phyloP scores from a whole-genome alignment of 2,113 vertebrate species.

The Oreochromis spilurus region DNA sequence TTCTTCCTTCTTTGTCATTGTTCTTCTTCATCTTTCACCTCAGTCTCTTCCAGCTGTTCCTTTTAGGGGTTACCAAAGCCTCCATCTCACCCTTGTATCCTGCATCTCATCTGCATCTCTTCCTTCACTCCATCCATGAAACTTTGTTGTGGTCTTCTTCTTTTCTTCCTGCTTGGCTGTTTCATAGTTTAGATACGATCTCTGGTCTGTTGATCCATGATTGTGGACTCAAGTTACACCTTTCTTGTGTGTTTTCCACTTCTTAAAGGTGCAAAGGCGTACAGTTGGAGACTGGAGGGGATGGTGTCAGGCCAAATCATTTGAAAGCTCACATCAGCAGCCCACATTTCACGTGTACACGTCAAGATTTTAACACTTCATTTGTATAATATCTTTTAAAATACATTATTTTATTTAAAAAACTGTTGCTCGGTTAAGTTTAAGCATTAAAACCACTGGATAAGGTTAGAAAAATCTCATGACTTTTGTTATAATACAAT shows the following conservation, averaged over 20 bases:
- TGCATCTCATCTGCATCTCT: neutral
- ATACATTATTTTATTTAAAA: neutral
- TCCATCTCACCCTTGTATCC: neutral
- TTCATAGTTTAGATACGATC: neutral
- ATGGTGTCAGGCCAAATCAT: neutral
- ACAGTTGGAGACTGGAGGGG: neutral
- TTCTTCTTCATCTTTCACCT: neutral
- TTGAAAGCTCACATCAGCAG: neutral
- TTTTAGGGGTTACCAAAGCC: neutral
- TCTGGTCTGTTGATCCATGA: neutral
- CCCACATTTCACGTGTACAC: neutral
- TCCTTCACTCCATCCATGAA: neutral
- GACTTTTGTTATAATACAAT: neutral
- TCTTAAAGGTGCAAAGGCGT: neutral
- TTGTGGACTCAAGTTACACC: neutral
- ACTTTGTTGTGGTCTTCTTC: neutral
- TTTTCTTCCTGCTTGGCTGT: neutral
- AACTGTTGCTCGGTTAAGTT: accelerated
- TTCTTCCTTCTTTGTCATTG: neutral
- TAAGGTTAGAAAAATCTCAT: neutral
- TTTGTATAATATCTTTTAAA: neutral
- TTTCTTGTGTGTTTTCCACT: neutral
- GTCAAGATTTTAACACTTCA: neutral
- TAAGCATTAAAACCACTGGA: neutral
- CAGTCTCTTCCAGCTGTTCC: neutral